Evolutionary conservation across 2,888 invertebrate species (phyloP).

Genomic region (Ephialtes manifestator): DNA sequence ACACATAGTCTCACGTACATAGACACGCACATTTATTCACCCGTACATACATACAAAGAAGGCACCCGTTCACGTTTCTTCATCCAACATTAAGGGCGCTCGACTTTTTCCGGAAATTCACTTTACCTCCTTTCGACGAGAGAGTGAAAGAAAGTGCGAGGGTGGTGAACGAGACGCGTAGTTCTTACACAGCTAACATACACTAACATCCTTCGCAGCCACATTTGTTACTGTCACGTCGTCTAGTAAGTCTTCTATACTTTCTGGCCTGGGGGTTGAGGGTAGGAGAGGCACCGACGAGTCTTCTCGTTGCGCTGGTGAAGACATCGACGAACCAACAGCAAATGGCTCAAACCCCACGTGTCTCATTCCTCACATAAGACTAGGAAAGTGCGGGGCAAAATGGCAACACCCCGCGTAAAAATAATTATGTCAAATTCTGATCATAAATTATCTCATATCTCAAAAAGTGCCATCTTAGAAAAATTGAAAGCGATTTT

Average conservation of each 20-base stretch:
- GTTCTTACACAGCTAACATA: neutral
- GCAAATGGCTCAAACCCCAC: constrained; percentile 39
- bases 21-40: constrained; percentile 11
- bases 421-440: too few relatives aligned
- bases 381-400: too few relatives aligned
- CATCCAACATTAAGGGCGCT: constrained; percentile 40
- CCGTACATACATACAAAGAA: neutral
- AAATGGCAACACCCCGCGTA: too few relatives aligned
- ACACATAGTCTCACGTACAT: neutral
- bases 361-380: constrained; percentile 52
- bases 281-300: neutral
- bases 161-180: neutral
- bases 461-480: too few relatives aligned
- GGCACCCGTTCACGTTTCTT: constrained; percentile 42
- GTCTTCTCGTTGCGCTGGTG: constrained; percentile 25
- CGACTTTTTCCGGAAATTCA: constrained; percentile 50
- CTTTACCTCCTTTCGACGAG: constrained; percentile 32
- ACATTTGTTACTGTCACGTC: constrained; percentile 67
- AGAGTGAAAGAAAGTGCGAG: constrained; percentile 3
- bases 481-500: too few relatives aligned
- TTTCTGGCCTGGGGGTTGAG: constrained; percentile 1
- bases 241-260: constrained; percentile 39
- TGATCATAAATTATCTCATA: too few relatives aligned
- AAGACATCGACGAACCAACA: constrained; percentile 25
- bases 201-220: constrained; percentile 18